These are phyloP conservation scores for Pitangus sulphuratus DNA, from an alignment of 2,797 vertebrate genomes.

Conservation along the genomic window DNA sequence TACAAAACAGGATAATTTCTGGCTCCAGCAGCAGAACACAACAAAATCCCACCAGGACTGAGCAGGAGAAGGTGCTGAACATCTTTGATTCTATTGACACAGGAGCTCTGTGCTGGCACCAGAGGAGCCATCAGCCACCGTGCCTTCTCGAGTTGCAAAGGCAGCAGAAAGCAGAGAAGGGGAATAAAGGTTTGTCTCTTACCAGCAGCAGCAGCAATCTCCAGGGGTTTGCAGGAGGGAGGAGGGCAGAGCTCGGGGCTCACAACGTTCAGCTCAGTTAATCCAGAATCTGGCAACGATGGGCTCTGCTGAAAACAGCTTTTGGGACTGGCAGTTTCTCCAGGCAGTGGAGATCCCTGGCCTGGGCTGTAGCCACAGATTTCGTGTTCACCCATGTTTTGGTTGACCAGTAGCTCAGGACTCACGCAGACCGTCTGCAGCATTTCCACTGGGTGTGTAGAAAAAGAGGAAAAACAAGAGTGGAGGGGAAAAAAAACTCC, in stretches of 20 bases:
- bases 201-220: conserved; percentile 21
- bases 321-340: conserved; percentile 54
- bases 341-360: conserved; percentile 47
- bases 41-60: background rate
- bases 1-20: background rate
- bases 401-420: background rate
- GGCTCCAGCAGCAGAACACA: background rate
- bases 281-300: conserved; percentile 44
- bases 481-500: background rate
- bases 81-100: accelerated
- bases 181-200: conserved; percentile 15
- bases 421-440: background rate
- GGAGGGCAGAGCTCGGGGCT: background rate
- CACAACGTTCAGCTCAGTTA: background rate
- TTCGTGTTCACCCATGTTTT: conserved; percentile 1
- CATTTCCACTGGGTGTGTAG: background rate
- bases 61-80: accelerated
- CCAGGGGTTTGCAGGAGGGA: background rate
- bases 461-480: background rate
- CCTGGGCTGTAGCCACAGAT: background rate
- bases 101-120: background rate
- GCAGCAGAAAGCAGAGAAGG: background rate
- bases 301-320: conserved; percentile 46
- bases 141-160: accelerated
- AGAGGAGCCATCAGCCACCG: background rate